phyloP scores from a whole-genome alignment of 2,888 invertebrate species.

The Xestoiulus laeticollis region DNA sequence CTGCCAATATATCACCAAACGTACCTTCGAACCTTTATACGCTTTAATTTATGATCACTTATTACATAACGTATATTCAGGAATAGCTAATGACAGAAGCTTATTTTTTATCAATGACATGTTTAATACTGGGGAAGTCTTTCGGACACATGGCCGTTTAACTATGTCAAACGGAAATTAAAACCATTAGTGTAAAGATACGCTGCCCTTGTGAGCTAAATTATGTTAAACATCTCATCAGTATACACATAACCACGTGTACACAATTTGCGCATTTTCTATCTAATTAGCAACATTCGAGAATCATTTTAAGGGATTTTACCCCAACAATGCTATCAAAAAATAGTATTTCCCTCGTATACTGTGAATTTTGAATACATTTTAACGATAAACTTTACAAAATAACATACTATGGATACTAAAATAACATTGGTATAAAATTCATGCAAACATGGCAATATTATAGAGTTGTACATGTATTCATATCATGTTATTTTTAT shows the following conservation, averaged over 20 bases:
- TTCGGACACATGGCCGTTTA: background rate
- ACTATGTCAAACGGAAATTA: slow-evolving; percentile 41
- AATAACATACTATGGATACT: no score
- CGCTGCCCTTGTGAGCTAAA: background rate
- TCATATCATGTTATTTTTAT: no score
- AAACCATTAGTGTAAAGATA: background rate
- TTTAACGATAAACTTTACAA: no score
- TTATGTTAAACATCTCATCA: no score
- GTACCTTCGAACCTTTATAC: background rate
- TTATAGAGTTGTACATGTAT: no score
- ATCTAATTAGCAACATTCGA: background rate
- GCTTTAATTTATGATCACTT: background rate
- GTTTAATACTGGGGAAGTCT: background rate
- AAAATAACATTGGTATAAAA: no score
- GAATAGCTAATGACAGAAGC: background rate
- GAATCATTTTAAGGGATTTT: no score
- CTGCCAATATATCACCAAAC: background rate
- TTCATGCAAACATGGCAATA: no score
- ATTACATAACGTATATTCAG: background rate
- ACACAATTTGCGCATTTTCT: background rate
- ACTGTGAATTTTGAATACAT: no score
- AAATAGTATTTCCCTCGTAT: no score
- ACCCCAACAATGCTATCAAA: no score
- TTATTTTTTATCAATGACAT: background rate
- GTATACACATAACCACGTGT: background rate